These are phyloP conservation scores for Mesocricetus auratus DNA, from an alignment of 2,113 vertebrate species.

Conservation along the genomic window DNA sequence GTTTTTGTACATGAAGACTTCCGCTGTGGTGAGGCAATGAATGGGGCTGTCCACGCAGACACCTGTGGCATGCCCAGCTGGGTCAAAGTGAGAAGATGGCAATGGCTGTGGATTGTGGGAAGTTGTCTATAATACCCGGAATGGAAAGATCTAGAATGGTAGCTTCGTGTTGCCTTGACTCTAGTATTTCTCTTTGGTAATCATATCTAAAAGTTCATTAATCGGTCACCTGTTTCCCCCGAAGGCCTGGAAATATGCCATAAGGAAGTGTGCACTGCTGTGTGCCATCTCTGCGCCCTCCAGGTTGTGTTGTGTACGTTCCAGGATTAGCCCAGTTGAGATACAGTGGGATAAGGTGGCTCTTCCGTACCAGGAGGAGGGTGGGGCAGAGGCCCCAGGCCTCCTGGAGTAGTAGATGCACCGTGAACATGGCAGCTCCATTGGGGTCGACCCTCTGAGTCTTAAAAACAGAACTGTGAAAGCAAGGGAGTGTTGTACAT, in stretches of 20 bases:
- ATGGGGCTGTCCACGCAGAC: neutral
- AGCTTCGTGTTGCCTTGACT: neutral
- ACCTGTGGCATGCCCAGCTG: rapidly evolving
- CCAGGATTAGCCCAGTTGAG: neutral
- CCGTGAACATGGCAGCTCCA: no score
- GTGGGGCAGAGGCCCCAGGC: neutral
- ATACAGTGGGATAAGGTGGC: neutral
- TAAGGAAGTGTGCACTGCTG: neutral
- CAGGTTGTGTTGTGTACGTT: neutral
- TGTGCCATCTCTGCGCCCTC: rapidly evolving
- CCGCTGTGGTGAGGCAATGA: neutral
- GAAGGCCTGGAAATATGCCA: neutral
- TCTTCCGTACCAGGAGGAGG: neutral
- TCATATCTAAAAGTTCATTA: neutral
- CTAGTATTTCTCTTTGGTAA: neutral
- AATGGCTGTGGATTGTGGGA: neutral
- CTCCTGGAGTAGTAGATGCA: neutral
- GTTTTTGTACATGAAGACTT: neutral
- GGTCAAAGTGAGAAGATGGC: neutral
- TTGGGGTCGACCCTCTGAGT: neutral
- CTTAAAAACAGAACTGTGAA: neutral
- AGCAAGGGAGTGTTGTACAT: rapidly evolving
- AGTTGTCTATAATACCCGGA: neutral
- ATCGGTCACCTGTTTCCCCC: no score
- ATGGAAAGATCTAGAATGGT: neutral